Conservation (phyloP, 2,888 invertebrate genomes). For the Mechanitis mazaeus region DNA sequence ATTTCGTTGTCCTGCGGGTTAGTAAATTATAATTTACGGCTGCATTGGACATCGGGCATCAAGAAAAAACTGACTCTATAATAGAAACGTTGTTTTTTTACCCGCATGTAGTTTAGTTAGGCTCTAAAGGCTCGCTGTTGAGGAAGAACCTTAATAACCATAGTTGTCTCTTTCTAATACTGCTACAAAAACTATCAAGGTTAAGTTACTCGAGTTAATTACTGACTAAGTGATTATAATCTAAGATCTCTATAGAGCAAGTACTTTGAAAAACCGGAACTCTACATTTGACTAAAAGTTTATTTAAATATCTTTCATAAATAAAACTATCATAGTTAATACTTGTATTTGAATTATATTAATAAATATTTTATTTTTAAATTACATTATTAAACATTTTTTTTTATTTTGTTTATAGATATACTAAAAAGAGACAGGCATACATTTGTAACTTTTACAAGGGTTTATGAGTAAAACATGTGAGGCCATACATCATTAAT, state of each 20-base stretch:
- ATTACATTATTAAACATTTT: no score
- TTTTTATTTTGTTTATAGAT: no score
- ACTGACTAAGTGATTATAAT: not conserved
- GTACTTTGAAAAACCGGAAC: no score
- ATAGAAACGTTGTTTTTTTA: slow-evolving; percentile 71
- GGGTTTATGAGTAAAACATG: slow-evolving; percentile 64
- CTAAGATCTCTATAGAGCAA: not conserved
- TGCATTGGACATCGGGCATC: slow-evolving; percentile 45
- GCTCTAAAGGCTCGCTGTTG: slow-evolving; percentile 50
- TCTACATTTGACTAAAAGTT: not conserved
- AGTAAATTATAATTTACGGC: slow-evolving; percentile 75
- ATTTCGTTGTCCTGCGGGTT: slow-evolving; percentile 60
- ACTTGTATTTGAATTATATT: not conserved
- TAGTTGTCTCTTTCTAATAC: slow-evolving; percentile 53
- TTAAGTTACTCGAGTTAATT: not conserved
- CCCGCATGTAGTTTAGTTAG: slow-evolving; percentile 59
- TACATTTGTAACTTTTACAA: slow-evolving; percentile 47
- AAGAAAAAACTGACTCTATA: slow-evolving; percentile 66
- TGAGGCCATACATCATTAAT: slow-evolving; percentile 63
- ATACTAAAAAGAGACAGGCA: slow-evolving; percentile 45
- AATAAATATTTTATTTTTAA: no score
- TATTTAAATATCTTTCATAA: not conserved
- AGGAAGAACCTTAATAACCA: slow-evolving; percentile 40
- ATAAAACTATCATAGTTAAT: not conserved
- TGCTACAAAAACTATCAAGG: slow-evolving; percentile 21